These are phyloP conservation scores for Sylvilagus floridanus DNA, from an alignment of 2,797 vertebrate genomes.

Conservation along the genomic window DNA sequence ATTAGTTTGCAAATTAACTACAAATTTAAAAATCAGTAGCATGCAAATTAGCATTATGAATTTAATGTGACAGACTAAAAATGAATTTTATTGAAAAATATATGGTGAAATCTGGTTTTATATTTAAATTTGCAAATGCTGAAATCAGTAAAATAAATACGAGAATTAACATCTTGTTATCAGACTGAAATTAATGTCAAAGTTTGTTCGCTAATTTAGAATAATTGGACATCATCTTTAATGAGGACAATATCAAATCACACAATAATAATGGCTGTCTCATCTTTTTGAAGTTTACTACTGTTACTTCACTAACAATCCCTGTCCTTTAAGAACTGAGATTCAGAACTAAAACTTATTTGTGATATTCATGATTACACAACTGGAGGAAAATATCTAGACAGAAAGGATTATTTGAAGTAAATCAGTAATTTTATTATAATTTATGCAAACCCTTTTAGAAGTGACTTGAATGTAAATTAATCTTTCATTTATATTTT, in stretches of 20 bases:
- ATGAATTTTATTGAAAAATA: not conserved
- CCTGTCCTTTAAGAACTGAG: not conserved
- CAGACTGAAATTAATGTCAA: not conserved
- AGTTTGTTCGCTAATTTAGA: slow-evolving; percentile 17
- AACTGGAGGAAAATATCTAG: not conserved
- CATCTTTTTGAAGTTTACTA: not conserved
- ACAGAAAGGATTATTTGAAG: not conserved
- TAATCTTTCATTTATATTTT: slow-evolving; percentile 27
- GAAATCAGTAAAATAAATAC: not conserved
- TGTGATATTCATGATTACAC: not conserved
- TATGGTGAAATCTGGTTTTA: not conserved
- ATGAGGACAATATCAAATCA: not conserved
- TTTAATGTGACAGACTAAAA: not conserved
- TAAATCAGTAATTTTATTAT: not conserved
- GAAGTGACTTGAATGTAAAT: not conserved
- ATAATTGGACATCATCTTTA: slow-evolving; percentile 39
- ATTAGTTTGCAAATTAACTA: not conserved
- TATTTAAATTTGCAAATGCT: not conserved
- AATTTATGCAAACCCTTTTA: not conserved
- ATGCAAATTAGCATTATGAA: not conserved
- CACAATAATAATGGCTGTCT: not conserved
- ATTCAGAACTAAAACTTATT: not conserved
- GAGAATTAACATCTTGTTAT: not conserved
- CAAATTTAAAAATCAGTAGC: not conserved
- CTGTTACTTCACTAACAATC: not conserved